Conservation (phyloP, 2,888 invertebrate genomes). For the Lithophane ornitopus region DNA sequence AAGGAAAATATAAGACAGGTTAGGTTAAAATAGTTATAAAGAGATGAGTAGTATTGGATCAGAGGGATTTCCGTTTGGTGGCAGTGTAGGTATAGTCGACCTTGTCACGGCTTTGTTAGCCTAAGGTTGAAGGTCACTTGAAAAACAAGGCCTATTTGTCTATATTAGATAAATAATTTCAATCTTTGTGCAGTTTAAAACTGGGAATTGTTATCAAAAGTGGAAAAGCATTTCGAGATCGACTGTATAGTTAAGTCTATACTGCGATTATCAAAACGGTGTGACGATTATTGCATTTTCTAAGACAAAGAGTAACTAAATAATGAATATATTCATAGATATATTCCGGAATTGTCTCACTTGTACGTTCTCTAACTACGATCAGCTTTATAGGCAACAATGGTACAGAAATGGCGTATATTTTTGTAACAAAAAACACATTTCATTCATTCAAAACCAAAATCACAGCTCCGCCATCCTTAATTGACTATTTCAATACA, state of each 20-base stretch:
- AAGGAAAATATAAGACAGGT: conserved; percentile 1
- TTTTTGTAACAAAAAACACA: background rate
- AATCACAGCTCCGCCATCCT: conserved; percentile 2
- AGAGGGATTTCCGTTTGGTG: background rate
- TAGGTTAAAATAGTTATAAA: background rate
- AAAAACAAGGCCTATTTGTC: background rate
- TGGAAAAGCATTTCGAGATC: background rate
- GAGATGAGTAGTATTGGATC: background rate
- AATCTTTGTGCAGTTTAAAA: too few relatives aligned
- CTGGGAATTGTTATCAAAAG: background rate
- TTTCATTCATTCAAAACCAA: background rate
- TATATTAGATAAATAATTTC: background rate
- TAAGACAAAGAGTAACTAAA: background rate
- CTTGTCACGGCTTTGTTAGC: too few relatives aligned
- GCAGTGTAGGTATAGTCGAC: too few relatives aligned
- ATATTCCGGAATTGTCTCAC: background rate
- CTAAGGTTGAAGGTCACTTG: too few relatives aligned
- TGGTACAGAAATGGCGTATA: background rate
- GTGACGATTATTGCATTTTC: background rate
- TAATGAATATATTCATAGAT: background rate
- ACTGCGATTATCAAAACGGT: background rate
- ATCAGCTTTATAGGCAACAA: background rate
- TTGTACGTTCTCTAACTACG: background rate
- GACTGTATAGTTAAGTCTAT: background rate
- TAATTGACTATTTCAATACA: conserved; percentile 28